Evolutionary conservation across 2,113 vertebrate species (phyloP), one percentile per base, ranked within the genome.

Genomic region (Platycercus adscitus): DNA sequence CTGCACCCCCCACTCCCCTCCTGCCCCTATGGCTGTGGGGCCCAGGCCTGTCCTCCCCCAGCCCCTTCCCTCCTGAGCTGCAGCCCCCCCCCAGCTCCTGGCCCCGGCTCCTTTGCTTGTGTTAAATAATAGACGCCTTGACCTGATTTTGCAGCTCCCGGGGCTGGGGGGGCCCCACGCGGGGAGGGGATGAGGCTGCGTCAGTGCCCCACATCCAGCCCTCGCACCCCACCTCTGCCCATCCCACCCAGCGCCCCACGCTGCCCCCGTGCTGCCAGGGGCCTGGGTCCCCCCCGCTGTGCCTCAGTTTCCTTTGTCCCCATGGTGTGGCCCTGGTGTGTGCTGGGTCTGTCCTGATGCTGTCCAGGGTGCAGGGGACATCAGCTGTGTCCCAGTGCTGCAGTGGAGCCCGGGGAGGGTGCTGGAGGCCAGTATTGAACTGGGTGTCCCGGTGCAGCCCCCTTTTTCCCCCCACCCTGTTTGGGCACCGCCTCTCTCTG

Each of bases 221-320:
- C 19, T 49, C 11, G 6, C 12, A 6, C 31, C 61, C 26, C 13
- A 2, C 24, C 17, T 37, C 56, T 46, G 13, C 6, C 31, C 33
- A 5, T 5, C 46, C 35, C 71, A 15, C 26, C 35, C 52, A 5
- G 46, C 13, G 37, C 37, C 26, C 65, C 47, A 2, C 1, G 4
- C 12, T 66, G 33, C 16, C 35, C 47, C 47, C 64, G 8, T 10
- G 4, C 39, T 43, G 43, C 70, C 2, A 8, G 29, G 20, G 33
- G 20, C 16, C 10, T 4, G 16, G 21, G 13, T 25, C 29, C 47
- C 47, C 2, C n/a, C 2, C 0, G 1, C n/a, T 0, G 28, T 46
- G 70, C 28, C 35, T 69, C 70, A 39, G 66, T 66, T 82, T 83
- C 61, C 18, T 66, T 11, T 18, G 52, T 6, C 24, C 26, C 31